Evolutionary conservation across 2,888 invertebrate genomes (phyloP).

Genomic region (Tetragonula carbonaria): DNA sequence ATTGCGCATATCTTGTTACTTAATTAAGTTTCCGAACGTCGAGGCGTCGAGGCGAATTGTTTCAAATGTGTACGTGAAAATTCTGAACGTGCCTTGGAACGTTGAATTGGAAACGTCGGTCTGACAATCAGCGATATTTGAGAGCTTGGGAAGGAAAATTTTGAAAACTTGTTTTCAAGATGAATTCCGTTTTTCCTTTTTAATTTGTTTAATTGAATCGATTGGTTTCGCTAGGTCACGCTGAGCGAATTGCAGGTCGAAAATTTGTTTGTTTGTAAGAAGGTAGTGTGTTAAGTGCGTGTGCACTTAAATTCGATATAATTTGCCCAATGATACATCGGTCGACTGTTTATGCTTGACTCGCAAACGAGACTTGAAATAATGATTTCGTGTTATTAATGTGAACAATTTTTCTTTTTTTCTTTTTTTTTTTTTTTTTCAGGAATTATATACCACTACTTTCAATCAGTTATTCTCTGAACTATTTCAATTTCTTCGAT

Average conservation of each 20-base stretch:
- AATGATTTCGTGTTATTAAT: slow-evolving; percentile 3
- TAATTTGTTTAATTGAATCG: no score
- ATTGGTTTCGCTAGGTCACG: no score
- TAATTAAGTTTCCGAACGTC: background rate
- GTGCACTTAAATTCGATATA: background rate
- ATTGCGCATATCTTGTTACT: no score
- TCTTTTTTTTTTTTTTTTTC: no score
- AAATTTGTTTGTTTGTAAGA: background rate
- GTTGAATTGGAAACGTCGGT: no score
- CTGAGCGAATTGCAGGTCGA: no score
- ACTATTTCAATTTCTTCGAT: background rate
- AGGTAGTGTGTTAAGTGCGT: background rate
- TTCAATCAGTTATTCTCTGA: background rate
- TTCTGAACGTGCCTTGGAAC: no score
- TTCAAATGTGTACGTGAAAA: background rate
- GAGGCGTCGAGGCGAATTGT: background rate
- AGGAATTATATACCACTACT: background rate
- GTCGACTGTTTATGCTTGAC: background rate
- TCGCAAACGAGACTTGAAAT: background rate
- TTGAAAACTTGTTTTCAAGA: no score
- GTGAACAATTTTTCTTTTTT: no score
- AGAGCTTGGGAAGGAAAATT: no score
- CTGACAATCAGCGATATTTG: no score
- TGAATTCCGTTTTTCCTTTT: no score
- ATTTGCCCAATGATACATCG: slow-evolving; percentile 9